Evolutionary conservation across 2,797 vertebrate species (phyloP), one percentile per base, ranked within the genome.

Genomic region (Phrynocephalus forsythii): DNA sequence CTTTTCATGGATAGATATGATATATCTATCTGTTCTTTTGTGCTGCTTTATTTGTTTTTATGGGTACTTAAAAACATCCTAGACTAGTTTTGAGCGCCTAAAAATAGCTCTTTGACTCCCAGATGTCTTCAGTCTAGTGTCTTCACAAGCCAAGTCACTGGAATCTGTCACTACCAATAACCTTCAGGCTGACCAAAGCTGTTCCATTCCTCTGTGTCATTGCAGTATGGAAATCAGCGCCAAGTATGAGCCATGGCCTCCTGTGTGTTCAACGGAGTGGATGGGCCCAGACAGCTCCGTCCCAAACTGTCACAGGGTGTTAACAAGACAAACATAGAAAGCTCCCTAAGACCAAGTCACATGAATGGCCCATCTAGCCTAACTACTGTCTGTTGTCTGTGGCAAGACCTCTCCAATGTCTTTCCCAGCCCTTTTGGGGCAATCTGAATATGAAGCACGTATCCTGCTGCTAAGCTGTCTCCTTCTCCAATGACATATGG

Each of bases 1-100:
- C 28, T 7, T 75, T 84, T 6, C 78, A 69, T 5, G 50, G 48
- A 20, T 60, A 48, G 63, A 84, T 84, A 60, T 88, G 78, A 86
- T 60, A 68, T 16, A 44, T 75, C 78, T 78, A 85, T 80, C 79
- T 83, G 38, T 33, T 71, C 66, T 87, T 77, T 87, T 87, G 73
- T 38, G 26, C n/a, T 63, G 75, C 28, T 81, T 89, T 18, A 20
- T 67, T 66, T 0, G 0, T 22, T 33, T 50, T 28, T 0, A 0
- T 60, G 6, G 69, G 5, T 63, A 15, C 44, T 48, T 69, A 52
- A 84, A 52, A 88, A 86, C 38, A 71, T 33, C 1, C 6, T 20
- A 15, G 52, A 0, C 0, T 82, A 89, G 26, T 91, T 85, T 24
- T 76, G 86, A 85, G 68, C 28, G 1, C 50, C 87, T 67, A 26